phyloP scores from a whole-genome alignment of 2,113 vertebrate species.

The Gambusia holbrooki region DNA sequence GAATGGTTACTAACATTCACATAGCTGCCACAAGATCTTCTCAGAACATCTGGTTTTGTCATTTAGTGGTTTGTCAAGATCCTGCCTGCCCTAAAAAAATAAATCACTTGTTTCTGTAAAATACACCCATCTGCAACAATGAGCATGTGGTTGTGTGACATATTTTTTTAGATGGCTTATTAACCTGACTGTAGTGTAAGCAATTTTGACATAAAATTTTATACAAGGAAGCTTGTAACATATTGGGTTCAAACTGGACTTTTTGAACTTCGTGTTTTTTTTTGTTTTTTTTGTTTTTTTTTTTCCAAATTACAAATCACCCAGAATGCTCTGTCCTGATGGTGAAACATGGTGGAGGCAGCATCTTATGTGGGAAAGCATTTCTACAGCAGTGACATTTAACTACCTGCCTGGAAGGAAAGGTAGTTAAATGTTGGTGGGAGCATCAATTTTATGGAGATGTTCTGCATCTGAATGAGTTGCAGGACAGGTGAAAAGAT shows the following conservation, averaged over 20 bases:
- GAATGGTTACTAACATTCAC: constrained; percentile 58
- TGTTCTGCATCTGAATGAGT: background rate
- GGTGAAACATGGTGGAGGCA: background rate
- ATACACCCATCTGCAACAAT: constrained; percentile 25
- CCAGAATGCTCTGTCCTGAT: background rate
- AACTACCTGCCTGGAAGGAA: background rate
- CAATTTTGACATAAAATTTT: background rate
- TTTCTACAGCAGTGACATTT: background rate
- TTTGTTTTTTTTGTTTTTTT: background rate
- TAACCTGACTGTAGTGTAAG: background rate
- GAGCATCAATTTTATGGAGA: background rate
- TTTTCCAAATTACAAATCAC: background rate
- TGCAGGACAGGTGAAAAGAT: background rate
- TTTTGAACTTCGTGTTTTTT: background rate
- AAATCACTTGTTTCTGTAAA: constrained; percentile 8
- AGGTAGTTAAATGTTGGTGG: background rate
- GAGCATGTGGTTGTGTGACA: constrained; percentile 2
- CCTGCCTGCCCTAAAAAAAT: constrained; percentile 10
- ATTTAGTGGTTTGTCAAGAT: constrained; percentile 37
- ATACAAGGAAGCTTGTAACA: no score
- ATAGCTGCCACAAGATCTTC: constrained; percentile 36
- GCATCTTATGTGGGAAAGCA: background rate
- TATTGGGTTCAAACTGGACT: background rate
- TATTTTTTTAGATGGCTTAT: constrained; percentile 10
- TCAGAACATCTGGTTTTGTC: background rate